Evolutionary conservation across 2,113 vertebrate species (phyloP).

Genomic region (Leptobrachium ailaonicum): DNA sequence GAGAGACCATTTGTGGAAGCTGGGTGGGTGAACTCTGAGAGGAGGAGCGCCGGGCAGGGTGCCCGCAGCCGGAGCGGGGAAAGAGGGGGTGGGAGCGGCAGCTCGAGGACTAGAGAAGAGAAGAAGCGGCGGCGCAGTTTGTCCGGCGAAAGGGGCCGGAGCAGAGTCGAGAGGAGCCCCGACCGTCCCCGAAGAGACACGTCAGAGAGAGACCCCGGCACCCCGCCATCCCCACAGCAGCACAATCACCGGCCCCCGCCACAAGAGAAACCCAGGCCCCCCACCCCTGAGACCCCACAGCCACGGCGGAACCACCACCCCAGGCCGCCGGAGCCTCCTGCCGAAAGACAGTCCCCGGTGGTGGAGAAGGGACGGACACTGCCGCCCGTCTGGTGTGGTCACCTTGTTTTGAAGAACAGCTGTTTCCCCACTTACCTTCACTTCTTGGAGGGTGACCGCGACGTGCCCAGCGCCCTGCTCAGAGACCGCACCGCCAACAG

Average conservation of each 20-base stretch:
- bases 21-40: constrained; percentile 84
- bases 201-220: constrained; percentile 29
- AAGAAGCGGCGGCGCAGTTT: constrained; percentile 80
- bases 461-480: constrained; percentile 81
- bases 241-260: constrained; percentile 74
- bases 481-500: constrained; percentile 72
- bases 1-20: constrained; percentile 79
- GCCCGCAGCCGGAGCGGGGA: constrained; percentile 88
- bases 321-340: constrained; percentile 58
- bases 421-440: constrained; percentile 94
- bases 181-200: constrained; percentile 75
- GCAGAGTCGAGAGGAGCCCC: constrained; percentile 76
- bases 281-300: constrained; percentile 68
- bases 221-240: constrained; percentile 37
- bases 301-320: constrained; percentile 75
- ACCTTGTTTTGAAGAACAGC: constrained; percentile 95
- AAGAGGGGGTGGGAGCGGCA: constrained; percentile 78
- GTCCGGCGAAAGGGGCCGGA: constrained; percentile 74
- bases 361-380: constrained; percentile 85
- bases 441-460: constrained; percentile 87
- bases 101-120: constrained; percentile 77
- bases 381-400: constrained; percentile 87
- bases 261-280: constrained; percentile 76
- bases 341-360: constrained; percentile 68
- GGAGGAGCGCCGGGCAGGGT: constrained; percentile 77